Conservation (phyloP, 2,113 vertebrate genomes). For the Leptodactylus fuscus region DNA sequence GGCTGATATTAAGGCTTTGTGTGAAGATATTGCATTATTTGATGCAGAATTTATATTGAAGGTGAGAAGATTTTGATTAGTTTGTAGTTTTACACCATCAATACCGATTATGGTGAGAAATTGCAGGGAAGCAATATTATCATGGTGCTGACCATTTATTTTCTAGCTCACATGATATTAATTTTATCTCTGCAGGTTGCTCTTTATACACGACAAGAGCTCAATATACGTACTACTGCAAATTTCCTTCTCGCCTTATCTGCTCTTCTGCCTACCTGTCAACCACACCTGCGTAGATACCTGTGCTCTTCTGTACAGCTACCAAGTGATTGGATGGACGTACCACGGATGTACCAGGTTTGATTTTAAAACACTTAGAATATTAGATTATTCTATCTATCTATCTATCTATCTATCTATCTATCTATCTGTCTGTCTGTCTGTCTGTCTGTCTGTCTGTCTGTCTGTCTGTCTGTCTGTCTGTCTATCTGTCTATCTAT, state of each 20-base stretch:
- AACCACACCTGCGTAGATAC: constrained; percentile 82
- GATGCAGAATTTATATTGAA: constrained; percentile 90
- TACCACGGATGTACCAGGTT: constrained; percentile 78
- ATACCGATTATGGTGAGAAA: background rate
- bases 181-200: constrained; percentile 75
- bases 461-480: background rate
- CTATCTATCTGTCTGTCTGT: too few relatives aligned
- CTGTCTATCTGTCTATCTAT: too few relatives aligned
- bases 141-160: background rate
- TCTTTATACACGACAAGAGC: constrained; percentile 84
- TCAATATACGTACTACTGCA: constrained; percentile 86
- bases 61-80: constrained; percentile 67
- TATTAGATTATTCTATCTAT: too few relatives aligned
- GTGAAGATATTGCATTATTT: constrained; percentile 69
- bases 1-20: constrained; percentile 69
- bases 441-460: background rate
- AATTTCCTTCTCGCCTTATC: constrained; percentile 84
- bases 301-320: constrained; percentile 81
- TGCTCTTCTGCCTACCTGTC: constrained; percentile 74
- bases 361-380: too few relatives aligned
- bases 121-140: background rate
- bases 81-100: background rate
- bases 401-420: too few relatives aligned
- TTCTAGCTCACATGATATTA: background rate
- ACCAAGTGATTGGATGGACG: constrained; percentile 90